Evolutionary conservation across 2,888 invertebrate species (phyloP).

Genomic region (Adelognathus sp.): DNA sequence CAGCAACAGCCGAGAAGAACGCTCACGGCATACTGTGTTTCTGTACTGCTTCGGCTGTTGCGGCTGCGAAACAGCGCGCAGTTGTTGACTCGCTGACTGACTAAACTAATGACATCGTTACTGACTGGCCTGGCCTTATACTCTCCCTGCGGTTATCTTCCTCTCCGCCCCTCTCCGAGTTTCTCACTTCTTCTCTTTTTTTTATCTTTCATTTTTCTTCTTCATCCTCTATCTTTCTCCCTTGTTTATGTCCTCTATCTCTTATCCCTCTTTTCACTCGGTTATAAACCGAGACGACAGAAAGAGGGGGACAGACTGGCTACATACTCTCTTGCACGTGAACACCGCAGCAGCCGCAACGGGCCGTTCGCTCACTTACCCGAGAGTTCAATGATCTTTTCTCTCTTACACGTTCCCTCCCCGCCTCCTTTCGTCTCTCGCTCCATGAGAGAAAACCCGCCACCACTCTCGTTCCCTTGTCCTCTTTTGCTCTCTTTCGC

Average conservation of each 20-base stretch:
- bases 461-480: slow-evolving; percentile 42
- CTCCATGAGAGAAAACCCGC: slow-evolving; percentile 38
- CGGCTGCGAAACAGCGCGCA: slow-evolving; percentile 72
- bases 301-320: background rate
- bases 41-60: slow-evolving; percentile 14
- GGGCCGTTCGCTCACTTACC: slow-evolving; percentile 64
- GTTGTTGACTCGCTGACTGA: slow-evolving; percentile 79
- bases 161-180: slow-evolving; percentile 23
- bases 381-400: slow-evolving; percentile 73
- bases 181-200: slow-evolving; percentile 16
- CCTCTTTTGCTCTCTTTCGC: slow-evolving; percentile 31
- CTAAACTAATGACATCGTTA: slow-evolving; percentile 80
- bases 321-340: slow-evolving; percentile 40
- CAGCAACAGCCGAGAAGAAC: slow-evolving; percentile 18
- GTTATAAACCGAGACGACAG: background rate
- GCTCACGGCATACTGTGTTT: slow-evolving; percentile 15
- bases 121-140: slow-evolving; percentile 77
- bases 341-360: slow-evolving; percentile 62
- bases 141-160: slow-evolving; percentile 60
- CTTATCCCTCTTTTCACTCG: slow-evolving; percentile 47
- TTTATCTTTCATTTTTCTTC: slow-evolving; percentile 38
- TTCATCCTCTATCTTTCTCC: slow-evolving; percentile 36
- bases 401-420: slow-evolving; percentile 53
- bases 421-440: slow-evolving; percentile 63
- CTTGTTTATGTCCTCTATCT: slow-evolving; percentile 31